Percentiles rank a stretch among this genome's conserved stretches.
Conservation (phyloP, 2,113 vertebrate species). For the Amphiprion ocellaris region DNA sequence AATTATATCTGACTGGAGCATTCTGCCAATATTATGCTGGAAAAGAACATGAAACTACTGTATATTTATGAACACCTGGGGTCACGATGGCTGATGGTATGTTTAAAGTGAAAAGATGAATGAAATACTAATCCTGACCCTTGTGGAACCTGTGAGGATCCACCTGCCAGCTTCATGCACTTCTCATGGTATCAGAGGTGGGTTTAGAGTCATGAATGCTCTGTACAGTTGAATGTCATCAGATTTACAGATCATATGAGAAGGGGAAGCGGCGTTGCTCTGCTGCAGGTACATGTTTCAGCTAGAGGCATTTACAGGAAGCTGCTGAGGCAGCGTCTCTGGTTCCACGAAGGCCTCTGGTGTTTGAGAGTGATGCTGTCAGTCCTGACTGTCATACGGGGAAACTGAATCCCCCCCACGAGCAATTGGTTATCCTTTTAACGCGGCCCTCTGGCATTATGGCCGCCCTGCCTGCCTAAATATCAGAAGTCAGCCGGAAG, state of each 20-base stretch:
- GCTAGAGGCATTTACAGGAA: conserved; percentile 23
- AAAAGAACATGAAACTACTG: conserved; percentile 1
- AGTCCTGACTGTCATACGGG: conserved; percentile 17
- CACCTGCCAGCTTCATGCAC: conserved; percentile 10
- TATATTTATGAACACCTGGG: neutral
- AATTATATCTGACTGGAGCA: neutral
- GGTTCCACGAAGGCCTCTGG: conserved; percentile 28
- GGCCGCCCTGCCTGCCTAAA: conserved; percentile 42
- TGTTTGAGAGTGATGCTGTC: conserved; percentile 28
- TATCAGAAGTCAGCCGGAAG: conserved; percentile 56
- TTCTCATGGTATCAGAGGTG: neutral
- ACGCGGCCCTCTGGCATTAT: conserved; percentile 15
- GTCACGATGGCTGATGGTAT: neutral
- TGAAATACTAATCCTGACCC: neutral
- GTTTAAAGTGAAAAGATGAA: conserved; percentile 9
- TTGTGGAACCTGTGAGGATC: neutral
- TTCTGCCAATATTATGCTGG: neutral
- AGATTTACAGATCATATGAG: conserved; percentile 36
- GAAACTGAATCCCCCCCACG: conserved; percentile 39
- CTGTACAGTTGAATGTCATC: conserved; percentile 30
- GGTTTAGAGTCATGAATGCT: conserved; percentile 16
- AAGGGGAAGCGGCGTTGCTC: neutral
- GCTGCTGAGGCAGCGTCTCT: conserved; percentile 55
- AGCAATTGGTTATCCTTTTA: conserved; percentile 51
- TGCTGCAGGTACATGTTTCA: conserved; percentile 38